These are phyloP conservation scores for Halichondria panicea DNA, from an alignment of 37 sponge, comb jelly and placozoan genomes.

Conservation along the genomic window DNA sequence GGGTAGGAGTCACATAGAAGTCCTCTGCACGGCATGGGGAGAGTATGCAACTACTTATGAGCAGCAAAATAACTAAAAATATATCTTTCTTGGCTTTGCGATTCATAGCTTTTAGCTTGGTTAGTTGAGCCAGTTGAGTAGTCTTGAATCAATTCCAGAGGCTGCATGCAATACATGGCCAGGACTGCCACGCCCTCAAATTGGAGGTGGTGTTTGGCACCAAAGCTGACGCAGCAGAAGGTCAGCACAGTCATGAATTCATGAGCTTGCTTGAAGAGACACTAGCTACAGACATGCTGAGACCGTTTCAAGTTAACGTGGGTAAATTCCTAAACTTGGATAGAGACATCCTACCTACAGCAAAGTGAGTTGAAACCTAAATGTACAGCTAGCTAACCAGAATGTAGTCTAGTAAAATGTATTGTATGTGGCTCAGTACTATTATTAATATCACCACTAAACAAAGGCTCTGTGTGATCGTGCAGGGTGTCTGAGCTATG, in stretches of 20 bases:
- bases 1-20: too few relatives aligned
- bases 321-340: slow-evolving; percentile 15
- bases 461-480: neutral
- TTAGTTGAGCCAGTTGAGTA: too few relatives aligned
- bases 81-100: too few relatives aligned
- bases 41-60: too few relatives aligned
- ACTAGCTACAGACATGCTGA: slow-evolving; percentile 16
- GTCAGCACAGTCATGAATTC: neutral
- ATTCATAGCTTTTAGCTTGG: too few relatives aligned
- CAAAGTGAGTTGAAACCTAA: slow-evolving; percentile 3
- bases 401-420: neutral
- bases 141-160: too few relatives aligned
- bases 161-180: too few relatives aligned
- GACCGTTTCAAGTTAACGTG: slow-evolving; percentile 44
- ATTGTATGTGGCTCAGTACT: neutral
- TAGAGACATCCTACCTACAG: slow-evolving; percentile 21
- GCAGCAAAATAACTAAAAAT: too few relatives aligned
- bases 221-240: too few relatives aligned
- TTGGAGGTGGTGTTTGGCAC: too few relatives aligned
- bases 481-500: slow-evolving; percentile 44
- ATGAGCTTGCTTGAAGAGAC: neutral
- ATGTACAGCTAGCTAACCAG: neutral
- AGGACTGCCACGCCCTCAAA: too few relatives aligned
- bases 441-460: neutral
- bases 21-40: too few relatives aligned